A percentile compares a stretch with the other conserved stretches of the same genome.
These are phyloP conservation scores for Xestia ashworthii DNA, from an alignment of 2,888 invertebrate species.

Conservation along the genomic window DNA sequence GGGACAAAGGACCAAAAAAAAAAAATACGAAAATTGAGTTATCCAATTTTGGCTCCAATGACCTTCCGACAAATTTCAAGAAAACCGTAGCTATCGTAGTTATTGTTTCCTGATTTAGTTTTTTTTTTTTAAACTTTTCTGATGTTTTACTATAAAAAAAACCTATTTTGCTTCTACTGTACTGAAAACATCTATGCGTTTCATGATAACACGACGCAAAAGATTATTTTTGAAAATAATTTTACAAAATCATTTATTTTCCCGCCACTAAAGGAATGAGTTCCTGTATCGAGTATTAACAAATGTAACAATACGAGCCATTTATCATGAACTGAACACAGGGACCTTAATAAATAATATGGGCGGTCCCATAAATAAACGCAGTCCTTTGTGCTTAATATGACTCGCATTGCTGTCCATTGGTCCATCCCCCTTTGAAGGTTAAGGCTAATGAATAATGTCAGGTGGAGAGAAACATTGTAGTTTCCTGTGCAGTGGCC, in stretches of 20 bases:
- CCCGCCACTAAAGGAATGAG: not conserved
- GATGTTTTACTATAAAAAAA: too few relatives aligned
- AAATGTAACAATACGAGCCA: not conserved
- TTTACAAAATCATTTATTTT: not conserved
- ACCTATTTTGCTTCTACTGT: too few relatives aligned
- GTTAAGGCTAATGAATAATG: constrained; percentile 14
- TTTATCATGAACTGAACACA: constrained; percentile 17
- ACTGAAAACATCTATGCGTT: too few relatives aligned
- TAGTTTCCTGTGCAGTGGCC: constrained; percentile 34
- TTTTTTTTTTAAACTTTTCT: too few relatives aligned
- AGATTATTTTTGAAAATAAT: not conserved
- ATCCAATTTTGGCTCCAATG: constrained; percentile 3
- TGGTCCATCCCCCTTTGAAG: constrained; percentile 11
- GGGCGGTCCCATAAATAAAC: not conserved
- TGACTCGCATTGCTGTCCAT: constrained; percentile 26
- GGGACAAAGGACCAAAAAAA: constrained; percentile 8
- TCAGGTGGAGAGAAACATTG: constrained; percentile 19
- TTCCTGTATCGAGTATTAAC: not conserved
- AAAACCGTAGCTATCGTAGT: constrained; percentile 10
- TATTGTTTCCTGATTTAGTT: constrained; percentile 4
- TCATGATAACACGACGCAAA: not conserved
- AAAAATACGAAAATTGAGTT: constrained; percentile 25
- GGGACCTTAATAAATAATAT: constrained; percentile 24
- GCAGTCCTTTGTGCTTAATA: constrained; percentile 9
- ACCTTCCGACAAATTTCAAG: constrained; percentile 27